Conservation (phyloP, 2,113 vertebrate species). For the Montifringilla adamsi region DNA sequence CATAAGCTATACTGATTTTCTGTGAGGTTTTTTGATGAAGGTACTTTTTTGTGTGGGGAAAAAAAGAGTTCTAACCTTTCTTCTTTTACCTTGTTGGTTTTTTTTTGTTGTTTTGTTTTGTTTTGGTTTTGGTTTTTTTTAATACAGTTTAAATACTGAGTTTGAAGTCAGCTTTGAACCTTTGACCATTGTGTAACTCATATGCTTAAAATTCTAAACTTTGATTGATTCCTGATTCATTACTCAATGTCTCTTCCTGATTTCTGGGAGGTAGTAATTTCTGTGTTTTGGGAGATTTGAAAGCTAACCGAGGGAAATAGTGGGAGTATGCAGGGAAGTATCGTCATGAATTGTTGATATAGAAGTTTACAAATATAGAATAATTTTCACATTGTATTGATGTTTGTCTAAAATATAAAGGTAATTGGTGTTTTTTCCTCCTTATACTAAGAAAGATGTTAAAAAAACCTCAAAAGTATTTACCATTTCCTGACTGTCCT, state of each 20-base stretch:
- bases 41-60: not conserved
- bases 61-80: not conserved
- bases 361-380: not conserved
- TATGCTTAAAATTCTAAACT: not conserved
- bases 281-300: not conserved
- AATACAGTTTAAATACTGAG: not conserved
- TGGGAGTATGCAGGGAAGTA: not conserved
- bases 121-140: not conserved
- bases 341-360: not conserved
- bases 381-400: not conserved
- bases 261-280: not conserved
- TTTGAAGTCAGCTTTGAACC: not conserved
- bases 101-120: too few relatives aligned
- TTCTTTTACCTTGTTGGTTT: not conserved
- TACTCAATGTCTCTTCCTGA: not conserved
- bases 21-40: not conserved
- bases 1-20: not conserved
- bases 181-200: not conserved
- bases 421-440: fast-evolving
- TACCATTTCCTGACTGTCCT: not conserved
- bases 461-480: not conserved
- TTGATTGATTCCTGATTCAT: not conserved
- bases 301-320: not conserved
- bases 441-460: not conserved
- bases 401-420: not conserved